phyloP scores from a whole-genome alignment of 2,797 vertebrate genomes.

The Myotis findleyi region DNA sequence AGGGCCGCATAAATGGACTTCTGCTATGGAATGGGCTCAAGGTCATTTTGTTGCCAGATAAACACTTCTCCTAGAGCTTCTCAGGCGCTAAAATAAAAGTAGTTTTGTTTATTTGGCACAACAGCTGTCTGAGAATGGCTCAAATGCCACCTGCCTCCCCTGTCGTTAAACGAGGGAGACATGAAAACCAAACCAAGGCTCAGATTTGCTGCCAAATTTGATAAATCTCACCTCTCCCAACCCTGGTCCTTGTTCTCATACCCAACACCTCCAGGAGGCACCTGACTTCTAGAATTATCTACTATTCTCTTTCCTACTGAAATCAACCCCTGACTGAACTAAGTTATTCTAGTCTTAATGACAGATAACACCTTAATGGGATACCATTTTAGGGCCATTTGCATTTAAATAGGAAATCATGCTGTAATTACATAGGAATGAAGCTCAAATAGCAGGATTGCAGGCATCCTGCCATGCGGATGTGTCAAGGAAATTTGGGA shows the following conservation, averaged over 20 bases:
- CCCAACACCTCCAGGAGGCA: not conserved
- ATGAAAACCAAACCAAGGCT: not conserved
- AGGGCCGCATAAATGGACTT: not conserved
- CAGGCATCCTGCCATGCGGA: not conserved
- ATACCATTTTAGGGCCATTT: slow-evolving; percentile 52
- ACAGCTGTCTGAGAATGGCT: not conserved
- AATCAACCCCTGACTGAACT: not conserved
- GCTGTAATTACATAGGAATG: slow-evolving; percentile 59
- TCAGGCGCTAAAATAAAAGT: not conserved
- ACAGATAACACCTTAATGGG: slow-evolving; percentile 10
- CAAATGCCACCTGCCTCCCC: not conserved
- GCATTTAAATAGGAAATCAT: slow-evolving; percentile 71
- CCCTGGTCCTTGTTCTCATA: not conserved
- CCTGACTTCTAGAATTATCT: slow-evolving; percentile 2
- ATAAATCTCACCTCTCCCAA: not conserved
- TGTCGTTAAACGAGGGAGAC: not conserved
- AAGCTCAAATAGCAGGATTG: slow-evolving; percentile 19
- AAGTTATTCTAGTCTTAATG: slow-evolving; percentile 18
- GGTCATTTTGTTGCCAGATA: not conserved
- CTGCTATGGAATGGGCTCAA: not conserved
- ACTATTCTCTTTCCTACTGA: not conserved
- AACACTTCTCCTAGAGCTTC: not conserved
- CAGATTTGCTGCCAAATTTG: not conserved
- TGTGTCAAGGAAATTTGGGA: slow-evolving; percentile 1
- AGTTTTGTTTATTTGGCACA: not conserved